Evolutionary conservation across 2,797 vertebrate genomes (phyloP), one percentile per base, ranked within the genome.

Genomic region (Acestrorhynchus altus): DNA sequence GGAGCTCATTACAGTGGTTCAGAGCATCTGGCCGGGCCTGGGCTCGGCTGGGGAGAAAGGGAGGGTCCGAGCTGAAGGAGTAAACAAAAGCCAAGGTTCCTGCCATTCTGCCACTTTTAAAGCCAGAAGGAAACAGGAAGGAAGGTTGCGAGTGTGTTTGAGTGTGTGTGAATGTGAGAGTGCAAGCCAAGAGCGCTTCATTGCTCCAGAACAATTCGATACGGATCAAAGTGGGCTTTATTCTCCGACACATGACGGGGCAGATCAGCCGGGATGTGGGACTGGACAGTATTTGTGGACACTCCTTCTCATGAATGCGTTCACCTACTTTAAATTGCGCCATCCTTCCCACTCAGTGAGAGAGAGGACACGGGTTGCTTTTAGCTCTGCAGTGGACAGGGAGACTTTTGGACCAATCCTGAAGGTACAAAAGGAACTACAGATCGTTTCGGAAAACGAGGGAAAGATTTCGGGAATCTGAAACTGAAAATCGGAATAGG

Each of bases 81-180:
- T 26, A 71, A 74, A 81, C 73, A 77, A 79, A 79, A 79, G 73
- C 54, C 26, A 13, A 44, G 73, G 75, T 83, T 83, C 77, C 82
- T 74, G 82, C 59, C 59, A 82, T 83, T 82, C 77, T 76, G 60
- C 42, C 46, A 40, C 20, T 26, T n/a, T 20, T 47, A 46, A 24
- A 31, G 42, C 8, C 44, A 57, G 77, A 82, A 82, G 82, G 80
- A 80, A 83, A 60, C 47, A 76, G 78, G 83, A 81, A 78, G 76
- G 72, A 70, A 47, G 44, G 66, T 52, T n/a, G 68, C 69, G 59
- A n/a, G 28, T 56, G 68, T 40, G 40, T 28, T 20, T 44, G 68
- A 40, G 35, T 40, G 18, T 15, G 67, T 12, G 31, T n/a, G 8
- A n/a, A n/a, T 47, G 59, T 61, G 44, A 24, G 35, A 65, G 31